Evolutionary conservation across 2,888 invertebrate species (phyloP).

Genomic region (Sinelater perroti): DNA sequence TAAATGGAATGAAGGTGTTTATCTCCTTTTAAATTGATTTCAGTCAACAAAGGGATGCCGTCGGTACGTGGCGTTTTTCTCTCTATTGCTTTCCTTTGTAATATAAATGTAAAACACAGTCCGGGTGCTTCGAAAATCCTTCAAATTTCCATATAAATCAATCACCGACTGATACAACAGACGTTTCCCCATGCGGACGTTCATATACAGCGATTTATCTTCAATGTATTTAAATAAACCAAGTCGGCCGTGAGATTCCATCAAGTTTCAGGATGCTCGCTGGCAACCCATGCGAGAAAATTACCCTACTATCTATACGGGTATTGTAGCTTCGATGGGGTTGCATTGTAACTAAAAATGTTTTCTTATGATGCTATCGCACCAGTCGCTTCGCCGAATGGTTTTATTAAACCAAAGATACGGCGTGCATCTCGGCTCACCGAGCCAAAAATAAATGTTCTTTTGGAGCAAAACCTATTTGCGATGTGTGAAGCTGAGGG

Average conservation of each 20-base stretch:
- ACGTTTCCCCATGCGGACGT: conserved; percentile 41
- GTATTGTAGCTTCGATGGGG: conserved; percentile 32
- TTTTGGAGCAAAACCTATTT: too few species aligned
- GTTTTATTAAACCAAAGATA: background rate
- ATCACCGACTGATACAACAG: conserved; percentile 49
- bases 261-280: conserved; percentile 55
- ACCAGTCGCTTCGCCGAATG: conserved; percentile 5
- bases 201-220: conserved; percentile 51
- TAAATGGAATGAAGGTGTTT: too few species aligned
- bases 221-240: conserved; percentile 56
- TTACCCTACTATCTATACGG: conserved; percentile 46
- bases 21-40: too few species aligned
- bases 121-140: conserved; percentile 36
- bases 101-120: conserved; percentile 31
- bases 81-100: conserved; percentile 19
- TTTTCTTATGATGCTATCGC: conserved; percentile 31
- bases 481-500: too few species aligned
- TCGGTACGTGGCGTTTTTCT: too few species aligned
- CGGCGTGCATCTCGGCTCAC: too few species aligned
- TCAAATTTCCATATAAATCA: conserved; percentile 51
- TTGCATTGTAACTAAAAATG: conserved; percentile 36
- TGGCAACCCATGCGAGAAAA: conserved; percentile 54
- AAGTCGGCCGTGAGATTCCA: conserved; percentile 57
- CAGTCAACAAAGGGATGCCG: too few species aligned
- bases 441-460: too few species aligned